phyloP scores from a whole-genome alignment of 2,888 invertebrate genomes.

The Synergus japonicus region DNA sequence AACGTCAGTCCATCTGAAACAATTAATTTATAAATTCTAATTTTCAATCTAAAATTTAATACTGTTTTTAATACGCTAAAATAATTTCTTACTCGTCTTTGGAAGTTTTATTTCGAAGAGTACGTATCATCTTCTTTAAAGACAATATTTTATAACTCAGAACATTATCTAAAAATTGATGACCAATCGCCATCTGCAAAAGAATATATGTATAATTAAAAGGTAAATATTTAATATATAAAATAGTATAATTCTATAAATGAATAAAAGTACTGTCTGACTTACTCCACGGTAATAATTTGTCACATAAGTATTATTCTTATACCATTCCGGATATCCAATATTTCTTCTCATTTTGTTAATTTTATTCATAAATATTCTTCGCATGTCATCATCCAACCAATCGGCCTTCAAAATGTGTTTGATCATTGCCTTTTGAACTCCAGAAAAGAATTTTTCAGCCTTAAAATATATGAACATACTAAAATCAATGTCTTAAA shows the following conservation, averaged over 20 bases:
- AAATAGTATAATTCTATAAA: too few species aligned
- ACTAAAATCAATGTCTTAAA: too few species aligned
- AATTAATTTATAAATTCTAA: background rate
- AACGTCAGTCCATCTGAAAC: background rate
- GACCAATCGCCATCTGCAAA: conserved; percentile 10
- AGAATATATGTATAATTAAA: background rate
- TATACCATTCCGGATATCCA: conserved; percentile 20
- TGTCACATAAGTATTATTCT: conserved; percentile 6
- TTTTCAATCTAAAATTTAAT: background rate
- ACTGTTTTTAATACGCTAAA: background rate
- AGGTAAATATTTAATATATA: too few species aligned
- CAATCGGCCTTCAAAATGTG: conserved; percentile 32
- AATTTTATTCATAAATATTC: background rate
- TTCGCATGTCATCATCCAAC: conserved; percentile 16
- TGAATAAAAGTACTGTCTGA: background rate
- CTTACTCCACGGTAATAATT: conserved; percentile 4
- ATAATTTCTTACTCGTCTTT: background rate
- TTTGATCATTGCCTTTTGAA: background rate
- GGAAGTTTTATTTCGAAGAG: background rate
- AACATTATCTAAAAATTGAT: conserved; percentile 23
- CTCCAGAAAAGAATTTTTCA: too few species aligned
- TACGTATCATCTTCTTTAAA: background rate
- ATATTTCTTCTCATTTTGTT: conserved; percentile 5
- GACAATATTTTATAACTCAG: background rate
- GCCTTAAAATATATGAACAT: too few species aligned